A percentile compares a stretch with the other conserved stretches of the same genome.
These are phyloP conservation scores for Eupithecia vulgata DNA, from an alignment of 2,888 invertebrate genomes.

Conservation along the genomic window DNA sequence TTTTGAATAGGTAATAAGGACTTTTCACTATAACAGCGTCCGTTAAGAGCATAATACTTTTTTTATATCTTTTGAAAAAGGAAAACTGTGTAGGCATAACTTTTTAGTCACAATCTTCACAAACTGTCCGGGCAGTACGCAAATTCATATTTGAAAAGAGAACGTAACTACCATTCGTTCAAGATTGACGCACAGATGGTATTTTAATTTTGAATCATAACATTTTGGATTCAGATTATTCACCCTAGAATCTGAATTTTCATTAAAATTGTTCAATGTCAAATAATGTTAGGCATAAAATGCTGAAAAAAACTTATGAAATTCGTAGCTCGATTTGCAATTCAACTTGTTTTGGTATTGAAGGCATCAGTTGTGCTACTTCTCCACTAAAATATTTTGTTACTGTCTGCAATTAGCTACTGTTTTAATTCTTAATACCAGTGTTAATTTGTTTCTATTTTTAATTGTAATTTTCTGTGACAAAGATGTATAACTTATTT, in stretches of 20 bases:
- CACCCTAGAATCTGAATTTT: background rate
- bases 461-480: too few relatives aligned
- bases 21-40: too few relatives aligned
- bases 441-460: too few relatives aligned
- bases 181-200: background rate
- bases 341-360: background rate
- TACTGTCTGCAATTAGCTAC: too few relatives aligned
- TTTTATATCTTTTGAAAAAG: too few relatives aligned
- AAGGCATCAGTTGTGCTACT: too few relatives aligned
- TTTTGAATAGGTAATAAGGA: too few relatives aligned
- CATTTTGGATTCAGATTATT: background rate
- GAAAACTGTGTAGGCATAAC: background rate
- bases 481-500: too few relatives aligned
- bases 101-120: background rate
- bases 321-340: background rate
- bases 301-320: background rate
- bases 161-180: background rate
- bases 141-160: background rate
- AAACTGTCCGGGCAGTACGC: background rate
- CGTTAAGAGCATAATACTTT: too few relatives aligned
- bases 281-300: background rate
- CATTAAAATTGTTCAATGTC: background rate
- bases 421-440: too few relatives aligned
- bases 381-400: too few relatives aligned
- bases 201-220: background rate